Conservation (phyloP, 2,113 vertebrate species). For the Amazona guildingii region DNA sequence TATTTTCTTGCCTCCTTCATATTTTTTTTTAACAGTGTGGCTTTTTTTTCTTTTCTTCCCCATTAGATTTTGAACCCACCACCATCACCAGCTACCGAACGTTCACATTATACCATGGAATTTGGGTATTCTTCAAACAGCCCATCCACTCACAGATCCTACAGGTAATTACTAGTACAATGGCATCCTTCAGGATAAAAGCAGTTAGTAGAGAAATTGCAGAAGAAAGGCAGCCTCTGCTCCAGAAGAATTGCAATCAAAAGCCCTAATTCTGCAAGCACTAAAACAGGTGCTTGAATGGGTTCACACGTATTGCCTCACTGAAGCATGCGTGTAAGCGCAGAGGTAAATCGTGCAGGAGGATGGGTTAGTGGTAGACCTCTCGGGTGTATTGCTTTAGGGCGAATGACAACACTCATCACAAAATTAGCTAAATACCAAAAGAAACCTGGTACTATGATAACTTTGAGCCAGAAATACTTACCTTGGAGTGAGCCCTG, state of each 20-base stretch:
- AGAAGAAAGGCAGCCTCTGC: conserved; percentile 14
- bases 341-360: background rate
- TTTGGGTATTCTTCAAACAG: conserved; percentile 97
- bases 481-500: background rate
- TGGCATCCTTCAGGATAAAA: background rate
- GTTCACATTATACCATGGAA: conserved; percentile 96
- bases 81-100: conserved; percentile 94
- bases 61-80: conserved; percentile 94
- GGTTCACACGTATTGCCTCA: background rate
- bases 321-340: background rate
- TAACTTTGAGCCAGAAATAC: background rate
- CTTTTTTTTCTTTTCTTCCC: background rate
- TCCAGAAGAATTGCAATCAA: background rate
- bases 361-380: background rate
- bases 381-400: background rate
- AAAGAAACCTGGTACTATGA: background rate
- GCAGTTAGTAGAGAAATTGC: background rate
- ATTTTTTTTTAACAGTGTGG: background rate
- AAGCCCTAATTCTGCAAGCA: background rate
- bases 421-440: background rate
- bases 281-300: background rate
- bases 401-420: background rate
- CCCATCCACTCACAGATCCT: conserved; percentile 96
- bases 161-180: conserved; percentile 82
- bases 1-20: background rate